Conservation (phyloP, 2,888 invertebrate species). For the Myopa testacea region DNA sequence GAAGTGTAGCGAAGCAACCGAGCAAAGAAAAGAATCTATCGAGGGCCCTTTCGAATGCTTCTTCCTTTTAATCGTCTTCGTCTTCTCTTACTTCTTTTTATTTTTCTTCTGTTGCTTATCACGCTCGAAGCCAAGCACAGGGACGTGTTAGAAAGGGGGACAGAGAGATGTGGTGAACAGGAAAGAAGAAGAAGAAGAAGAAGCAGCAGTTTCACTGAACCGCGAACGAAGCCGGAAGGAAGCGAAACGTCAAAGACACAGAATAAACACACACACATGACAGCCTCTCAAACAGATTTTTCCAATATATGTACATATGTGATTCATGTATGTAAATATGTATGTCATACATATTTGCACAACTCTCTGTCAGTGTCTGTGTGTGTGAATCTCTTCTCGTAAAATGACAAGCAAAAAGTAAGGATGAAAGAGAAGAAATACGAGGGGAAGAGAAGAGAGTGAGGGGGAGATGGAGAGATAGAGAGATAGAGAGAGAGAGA, state of each 20-base stretch:
- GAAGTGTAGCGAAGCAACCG: background rate
- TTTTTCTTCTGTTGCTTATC: slow-evolving; percentile 49
- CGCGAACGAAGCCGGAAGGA: slow-evolving; percentile 57
- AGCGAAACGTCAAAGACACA: slow-evolving; percentile 45
- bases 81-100: background rate
- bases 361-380: background rate
- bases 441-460: too few relatives aligned
- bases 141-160: background rate
- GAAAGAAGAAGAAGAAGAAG: background rate
- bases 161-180: background rate
- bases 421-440: too few relatives aligned
- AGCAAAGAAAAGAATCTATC: slow-evolving; percentile 13
- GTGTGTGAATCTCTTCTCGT: background rate
- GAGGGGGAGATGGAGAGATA: too few relatives aligned
- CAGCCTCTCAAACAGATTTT: slow-evolving; percentile 38
- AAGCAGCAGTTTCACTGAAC: background rate
- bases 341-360: background rate
- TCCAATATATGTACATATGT: background rate
- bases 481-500: too few relatives aligned
- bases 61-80: too few relatives aligned
- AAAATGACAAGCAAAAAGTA: too few relatives aligned
- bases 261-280: slow-evolving; percentile 33
- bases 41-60: slow-evolving; percentile 21
- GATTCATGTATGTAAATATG: too few relatives aligned
- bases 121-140: slow-evolving; percentile 46